phyloP scores from a whole-genome alignment of 2,888 invertebrate genomes.

The Lasioglossum marginatum region DNA sequence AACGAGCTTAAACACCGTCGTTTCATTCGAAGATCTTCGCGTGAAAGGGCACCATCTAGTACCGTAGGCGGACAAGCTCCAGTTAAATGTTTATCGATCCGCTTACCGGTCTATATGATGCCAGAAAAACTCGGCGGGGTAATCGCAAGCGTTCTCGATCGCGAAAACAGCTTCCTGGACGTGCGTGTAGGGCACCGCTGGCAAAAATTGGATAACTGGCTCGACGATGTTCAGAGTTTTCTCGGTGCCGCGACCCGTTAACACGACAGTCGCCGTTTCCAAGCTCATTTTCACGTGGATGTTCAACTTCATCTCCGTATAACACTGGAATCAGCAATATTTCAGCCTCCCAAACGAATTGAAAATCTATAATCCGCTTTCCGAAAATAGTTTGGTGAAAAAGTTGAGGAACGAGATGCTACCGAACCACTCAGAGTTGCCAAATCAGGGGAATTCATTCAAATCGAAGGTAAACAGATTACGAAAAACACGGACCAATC shows the following conservation, averaged over 20 bases:
- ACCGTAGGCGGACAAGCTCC: not conserved
- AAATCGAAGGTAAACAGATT: too few species aligned
- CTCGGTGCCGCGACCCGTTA: conserved; percentile 86
- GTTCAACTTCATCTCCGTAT: conserved; percentile 77
- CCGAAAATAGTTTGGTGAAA: not conserved
- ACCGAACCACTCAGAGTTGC: too few species aligned
- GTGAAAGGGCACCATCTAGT: not conserved
- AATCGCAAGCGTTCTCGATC: conserved; percentile 88
- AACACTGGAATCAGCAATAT: conserved; percentile 76
- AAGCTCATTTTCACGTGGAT: conserved; percentile 86
- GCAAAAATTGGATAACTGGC: conserved; percentile 86
- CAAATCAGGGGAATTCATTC: too few species aligned
- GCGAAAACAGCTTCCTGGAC: conserved; percentile 87
- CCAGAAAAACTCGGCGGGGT: conserved; percentile 89
- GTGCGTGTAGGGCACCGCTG: conserved; percentile 88
- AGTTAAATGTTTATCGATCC: not conserved
- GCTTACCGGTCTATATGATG: conserved; percentile 88
- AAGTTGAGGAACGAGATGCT: too few species aligned
- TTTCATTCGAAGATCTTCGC: not conserved
- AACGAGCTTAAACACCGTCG: conserved; percentile 73
- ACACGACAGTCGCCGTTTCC: conserved; percentile 84
- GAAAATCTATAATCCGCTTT: not conserved
- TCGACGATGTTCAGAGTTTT: conserved; percentile 86
- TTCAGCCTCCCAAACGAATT: not conserved
- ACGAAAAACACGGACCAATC: too few species aligned